Evolutionary conservation across 1,140 invertebrate species (phyloP).

Genomic region (Parasteatoda tepidariorum): DNA sequence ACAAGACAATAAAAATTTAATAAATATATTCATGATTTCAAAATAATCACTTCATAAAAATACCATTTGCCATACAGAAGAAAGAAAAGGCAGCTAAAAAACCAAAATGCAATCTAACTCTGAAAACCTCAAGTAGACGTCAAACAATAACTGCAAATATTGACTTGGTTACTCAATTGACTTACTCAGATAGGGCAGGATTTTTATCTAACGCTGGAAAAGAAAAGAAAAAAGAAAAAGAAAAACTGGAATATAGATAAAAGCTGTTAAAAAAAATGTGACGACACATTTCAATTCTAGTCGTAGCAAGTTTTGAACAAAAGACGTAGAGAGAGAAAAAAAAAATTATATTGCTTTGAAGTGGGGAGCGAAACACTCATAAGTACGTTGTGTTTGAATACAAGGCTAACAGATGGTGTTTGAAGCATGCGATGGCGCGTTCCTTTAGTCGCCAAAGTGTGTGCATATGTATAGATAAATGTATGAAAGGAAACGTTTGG

Average conservation of each 20-base stretch:
- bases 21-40: no score
- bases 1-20: no score
- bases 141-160: constrained; percentile 58
- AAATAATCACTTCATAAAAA: no score
- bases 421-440: constrained; percentile 12
- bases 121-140: constrained; percentile 1
- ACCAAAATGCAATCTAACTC: neutral
- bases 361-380: neutral
- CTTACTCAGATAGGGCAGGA: constrained; percentile 27
- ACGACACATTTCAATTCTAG: neutral
- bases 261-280: neutral
- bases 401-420: constrained; percentile 45
- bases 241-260: neutral
- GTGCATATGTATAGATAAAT: constrained; percentile 6
- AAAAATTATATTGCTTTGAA: neutral
- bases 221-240: neutral
- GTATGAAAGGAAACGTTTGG: neutral
- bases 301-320: neutral
- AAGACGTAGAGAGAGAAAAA: neutral
- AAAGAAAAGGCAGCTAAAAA: no score
- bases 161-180: constrained; percentile 36
- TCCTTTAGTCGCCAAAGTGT: neutral
- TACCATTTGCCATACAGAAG: no score
- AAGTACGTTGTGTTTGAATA: constrained; percentile 28
- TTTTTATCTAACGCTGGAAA: neutral